These are phyloP conservation scores for Tyrophagus putrescentiae DNA, from an alignment of 1,140 invertebrate species.

Conservation along the genomic window DNA sequence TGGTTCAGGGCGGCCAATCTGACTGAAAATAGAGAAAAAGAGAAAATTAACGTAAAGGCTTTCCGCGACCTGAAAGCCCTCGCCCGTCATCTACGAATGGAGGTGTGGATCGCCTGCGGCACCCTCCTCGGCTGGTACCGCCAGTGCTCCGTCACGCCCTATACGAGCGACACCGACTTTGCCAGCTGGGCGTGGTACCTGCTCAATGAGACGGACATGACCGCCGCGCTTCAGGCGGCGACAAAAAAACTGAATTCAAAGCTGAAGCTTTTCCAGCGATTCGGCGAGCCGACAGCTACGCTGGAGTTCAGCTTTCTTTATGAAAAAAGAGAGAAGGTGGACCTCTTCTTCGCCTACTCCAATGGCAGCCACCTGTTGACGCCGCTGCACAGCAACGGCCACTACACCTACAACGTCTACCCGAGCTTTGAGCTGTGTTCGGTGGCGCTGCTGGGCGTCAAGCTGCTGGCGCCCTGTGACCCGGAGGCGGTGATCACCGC, in stretches of 20 bases:
- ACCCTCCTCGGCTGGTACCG: slow-evolving; percentile 37
- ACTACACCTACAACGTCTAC: slow-evolving; percentile 38
- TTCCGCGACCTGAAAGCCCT: too few relatives aligned
- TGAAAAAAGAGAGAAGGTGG: not conserved
- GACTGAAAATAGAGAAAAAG: not conserved
- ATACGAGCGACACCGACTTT: slow-evolving; percentile 43
- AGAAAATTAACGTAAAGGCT: too few relatives aligned
- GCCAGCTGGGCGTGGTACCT: slow-evolving; percentile 33
- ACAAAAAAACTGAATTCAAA: too few relatives aligned
- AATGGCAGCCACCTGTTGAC: not conserved
- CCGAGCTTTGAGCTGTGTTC: slow-evolving; percentile 41
- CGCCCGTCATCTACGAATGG: not conserved
- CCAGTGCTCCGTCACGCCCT: slow-evolving; percentile 43
- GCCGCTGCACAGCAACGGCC: not conserved
- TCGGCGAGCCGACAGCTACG: not conserved
- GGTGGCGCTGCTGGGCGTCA: slow-evolving; percentile 40
- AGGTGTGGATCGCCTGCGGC: not conserved
- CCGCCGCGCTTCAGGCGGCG: too few relatives aligned
- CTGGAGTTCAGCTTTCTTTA: slow-evolving; percentile 8
- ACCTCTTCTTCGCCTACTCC: not conserved
- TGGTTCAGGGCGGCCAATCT: not conserved
- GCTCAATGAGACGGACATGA: too few relatives aligned
- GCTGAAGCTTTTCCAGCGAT: not conserved
- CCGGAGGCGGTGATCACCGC: slow-evolving; percentile 38
- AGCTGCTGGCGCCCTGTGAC: slow-evolving; percentile 41